Conservation (phyloP, 2,113 vertebrate species). For the Zosterops borbonicus region DNA sequence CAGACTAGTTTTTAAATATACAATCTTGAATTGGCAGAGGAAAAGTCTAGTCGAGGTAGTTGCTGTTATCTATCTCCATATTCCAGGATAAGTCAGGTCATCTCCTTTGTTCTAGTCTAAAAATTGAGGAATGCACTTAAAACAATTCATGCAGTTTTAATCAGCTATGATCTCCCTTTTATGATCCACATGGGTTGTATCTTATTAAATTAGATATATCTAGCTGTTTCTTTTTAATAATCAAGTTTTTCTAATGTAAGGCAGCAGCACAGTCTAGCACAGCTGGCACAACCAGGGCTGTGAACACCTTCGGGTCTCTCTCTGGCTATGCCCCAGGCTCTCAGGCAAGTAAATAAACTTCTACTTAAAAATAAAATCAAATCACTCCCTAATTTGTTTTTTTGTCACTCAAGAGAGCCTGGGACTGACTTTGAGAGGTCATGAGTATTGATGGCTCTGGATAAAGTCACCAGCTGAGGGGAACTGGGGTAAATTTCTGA, state of each 20-base stretch:
- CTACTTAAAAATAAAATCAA: background rate
- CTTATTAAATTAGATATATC: conserved; percentile 66
- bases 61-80: conserved; percentile 65
- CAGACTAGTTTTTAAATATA: conserved; percentile 68
- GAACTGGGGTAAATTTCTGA: background rate
- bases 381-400: background rate
- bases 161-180: conserved; percentile 69
- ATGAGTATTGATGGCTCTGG: background rate
- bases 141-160: conserved; percentile 71
- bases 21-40: conserved; percentile 52
- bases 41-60: conserved; percentile 62
- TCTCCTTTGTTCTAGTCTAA: conserved; percentile 65
- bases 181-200: conserved; percentile 66
- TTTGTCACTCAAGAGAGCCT: background rate
- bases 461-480: background rate
- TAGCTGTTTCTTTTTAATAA: conserved; percentile 64
- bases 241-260: conserved; percentile 36
- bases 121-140: conserved; percentile 68
- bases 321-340: background rate
- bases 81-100: conserved; percentile 69
- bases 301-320: conserved; percentile 10
- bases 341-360: background rate
- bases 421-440: background rate
- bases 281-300: background rate
- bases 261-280: conserved; percentile 30